Evolutionary conservation across 2,113 vertebrate species (phyloP), one percentile per base, ranked within the genome.

Genomic region (Speoplatyrhinus poulsoni): DNA sequence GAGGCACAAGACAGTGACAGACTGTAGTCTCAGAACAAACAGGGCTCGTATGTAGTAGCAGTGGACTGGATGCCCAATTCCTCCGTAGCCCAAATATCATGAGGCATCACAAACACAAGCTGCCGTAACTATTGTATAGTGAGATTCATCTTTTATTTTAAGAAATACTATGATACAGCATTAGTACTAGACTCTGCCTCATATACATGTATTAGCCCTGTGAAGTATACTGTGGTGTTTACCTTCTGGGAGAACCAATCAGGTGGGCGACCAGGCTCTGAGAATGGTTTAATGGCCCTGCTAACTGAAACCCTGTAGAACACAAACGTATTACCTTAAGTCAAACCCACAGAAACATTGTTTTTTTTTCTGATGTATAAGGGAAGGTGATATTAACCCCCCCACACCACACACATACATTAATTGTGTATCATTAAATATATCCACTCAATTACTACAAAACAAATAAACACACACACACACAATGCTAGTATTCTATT

Each of bases 191-290:
- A 26, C 26, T 41, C 36, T 41, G 5, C 36, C 36, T 41, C 36
- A 41, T 41, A 41, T 26, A 26, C 26, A 41, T 41, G 4, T 5
- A 6, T 41, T 8, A 41, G 36, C 36, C 36, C 36, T 8, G 5
- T 41, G 36, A 41, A 12, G 56, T 58, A 7, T 58, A 9, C 19
- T 11, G 32, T 12, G 26, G 54, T n/a, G 17, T 56, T 90, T 87
- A 97, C 97, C 94, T 98, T 99, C 75, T 99, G 97, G 62, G 98
- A 99, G 89, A 99, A 99, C 98, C 98, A 99, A 84, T 99, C 98
- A 66, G 98, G 96, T 65, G 98, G 97, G 19, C 97, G 95, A 55
- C 96, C 97, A 32, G 94, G 85, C 83, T 99, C 98, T 75, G 97
- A 96, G 87, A 99, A 99, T 56, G 97, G 96, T 81, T 99, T 99